A percentile compares a stretch with the other conserved stretches of the same genome.
Conservation (phyloP, 2,113 vertebrate species). For the Lepus americanus region DNA sequence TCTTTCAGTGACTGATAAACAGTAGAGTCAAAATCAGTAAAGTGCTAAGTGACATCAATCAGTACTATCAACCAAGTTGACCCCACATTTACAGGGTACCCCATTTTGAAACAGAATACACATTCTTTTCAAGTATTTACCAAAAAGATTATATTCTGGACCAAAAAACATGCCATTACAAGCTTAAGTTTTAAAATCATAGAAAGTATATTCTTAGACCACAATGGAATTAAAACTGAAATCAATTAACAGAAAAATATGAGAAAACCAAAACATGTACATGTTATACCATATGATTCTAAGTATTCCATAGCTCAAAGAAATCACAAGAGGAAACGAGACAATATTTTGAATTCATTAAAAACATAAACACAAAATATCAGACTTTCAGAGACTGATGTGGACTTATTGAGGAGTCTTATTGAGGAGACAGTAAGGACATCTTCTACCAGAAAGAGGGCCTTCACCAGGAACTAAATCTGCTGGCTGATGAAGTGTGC, state of each 20-base stretch:
- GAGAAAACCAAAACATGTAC: neutral
- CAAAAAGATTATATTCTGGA: neutral
- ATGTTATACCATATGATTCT: neutral
- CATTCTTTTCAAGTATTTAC: neutral
- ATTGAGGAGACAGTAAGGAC: neutral
- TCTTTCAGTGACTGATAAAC: neutral
- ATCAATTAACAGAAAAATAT: neutral
- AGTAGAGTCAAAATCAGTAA: neutral
- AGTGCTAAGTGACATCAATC: neutral
- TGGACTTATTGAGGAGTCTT: neutral
- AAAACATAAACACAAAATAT: slow-evolving; percentile 14
- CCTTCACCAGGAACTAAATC: neutral
- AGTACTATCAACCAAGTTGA: neutral
- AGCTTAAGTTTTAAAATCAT: slow-evolving; percentile 1
- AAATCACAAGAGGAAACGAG: neutral
- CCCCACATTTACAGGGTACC: neutral
- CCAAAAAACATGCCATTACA: neutral
- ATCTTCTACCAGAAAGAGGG: neutral
- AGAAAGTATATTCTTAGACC: neutral
- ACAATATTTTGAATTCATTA: neutral
- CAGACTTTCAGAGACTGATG: neutral
- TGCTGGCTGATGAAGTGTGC: neutral
- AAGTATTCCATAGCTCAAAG: neutral
- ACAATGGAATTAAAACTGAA: neutral
- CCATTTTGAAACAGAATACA: neutral